Evolutionary conservation across 2,888 invertebrate genomes (phyloP), one percentile per base, ranked within the genome.

Genomic region (Nebria brevicollis): DNA sequence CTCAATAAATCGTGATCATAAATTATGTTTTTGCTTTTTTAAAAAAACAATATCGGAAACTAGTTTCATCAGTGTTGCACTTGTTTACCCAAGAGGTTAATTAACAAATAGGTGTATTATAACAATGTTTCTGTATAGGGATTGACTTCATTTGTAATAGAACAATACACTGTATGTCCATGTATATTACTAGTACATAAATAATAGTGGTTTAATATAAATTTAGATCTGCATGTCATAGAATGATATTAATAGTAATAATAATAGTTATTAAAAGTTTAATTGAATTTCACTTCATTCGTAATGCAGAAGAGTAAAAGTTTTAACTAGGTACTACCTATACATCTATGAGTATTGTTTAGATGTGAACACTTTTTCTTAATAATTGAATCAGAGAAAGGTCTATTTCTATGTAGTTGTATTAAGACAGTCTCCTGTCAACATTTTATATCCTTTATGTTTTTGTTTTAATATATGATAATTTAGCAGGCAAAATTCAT

Each of bases 291-390:
- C 43, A 42, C 43, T 73, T 64, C 26, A 68, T n/a, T 68, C 26
- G 3, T 70, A 72, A 66, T 78, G 54, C 65, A 73, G 25, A 73
- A 78, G 66, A 78, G 78, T 78, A 73, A 78, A 73, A 78, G 78
- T 78, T 73, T 4, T 72, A 78, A 34, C 34, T 70, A 70, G 20
- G 20, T 70, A 66, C 34, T 70, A 66, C 34, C 5, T 34, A 34
- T 5, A 34, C 5, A 34, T 34, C 20, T 11, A 13, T 66, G 72
- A 20, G 64, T 78, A 78, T 78, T 78, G 78, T 78, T 73, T 78
- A 26, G 42, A 41, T 78, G 78, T 73, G 78, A 78, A 78, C 78
- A 78, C 78, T 78, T 73, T 78, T 78, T 78, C 78, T 78, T 73
- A 54, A 75, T 43, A 77, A 66, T 68, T 41, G 13, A 13, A 73